Evolutionary conservation across 2,888 invertebrate genomes (phyloP), one percentile per base, ranked within the genome.

Genomic region (Leptinotarsa tumamoca): DNA sequence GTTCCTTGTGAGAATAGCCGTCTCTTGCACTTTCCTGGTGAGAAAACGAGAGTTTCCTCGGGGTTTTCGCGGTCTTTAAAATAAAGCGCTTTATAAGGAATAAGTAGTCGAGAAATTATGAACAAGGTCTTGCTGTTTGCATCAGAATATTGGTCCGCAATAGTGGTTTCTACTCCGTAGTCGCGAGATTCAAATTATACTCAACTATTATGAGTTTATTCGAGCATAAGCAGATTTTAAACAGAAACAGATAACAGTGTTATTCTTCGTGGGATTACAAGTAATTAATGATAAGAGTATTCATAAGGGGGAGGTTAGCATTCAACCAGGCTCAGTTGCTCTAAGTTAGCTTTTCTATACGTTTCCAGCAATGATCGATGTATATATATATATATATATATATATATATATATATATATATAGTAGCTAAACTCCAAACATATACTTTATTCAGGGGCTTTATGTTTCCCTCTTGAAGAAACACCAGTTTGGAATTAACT

Each of bases 51-150:
- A 10, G 17, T n/a, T 33, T 63, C 33, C 33, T 63, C n/a, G n/a
- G 4, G 0, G 54, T 21, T 74, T 68, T 33, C 23, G 4, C 18
- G 27, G 21, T 18, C 49, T 7, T 49, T 61, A 43, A 69, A 67
- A 49, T 63, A 5, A 49, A 54, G 15, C 27, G 14, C 74, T 70
- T 18, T 74, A 70, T 74, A 74, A 33, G 74, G 74, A 68, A 54
- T 74, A 56, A 68, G 27, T 23, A 17, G 67, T 70, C 66, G 74
- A 74, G 74, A 74, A 74, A 70, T 70, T 66, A 63, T 63, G 33
- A 10, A 58, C 70, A 74, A 74, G 74, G 74, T 67, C 74, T 63
- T 21, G 10, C 17, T 54, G 52, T 49, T 70, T 21, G 49, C 54
- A 66, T 61, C 66, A 51, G 73, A 72, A 27, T 67, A 21, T 54